Conservation (phyloP, 2,888 invertebrate genomes). For the Dolomedes plantarius region DNA sequence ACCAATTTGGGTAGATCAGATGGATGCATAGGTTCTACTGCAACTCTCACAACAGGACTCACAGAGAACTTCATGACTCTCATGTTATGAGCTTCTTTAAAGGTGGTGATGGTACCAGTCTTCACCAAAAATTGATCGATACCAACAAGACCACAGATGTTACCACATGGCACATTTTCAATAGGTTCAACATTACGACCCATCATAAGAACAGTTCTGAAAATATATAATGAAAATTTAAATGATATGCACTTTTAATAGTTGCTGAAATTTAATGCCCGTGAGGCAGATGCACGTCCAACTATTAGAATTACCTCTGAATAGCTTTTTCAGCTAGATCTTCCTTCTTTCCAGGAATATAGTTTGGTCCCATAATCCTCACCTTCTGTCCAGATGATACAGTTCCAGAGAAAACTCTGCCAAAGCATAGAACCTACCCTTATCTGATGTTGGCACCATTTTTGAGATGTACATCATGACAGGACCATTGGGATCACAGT, state of each 20-base stretch:
- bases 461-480: slow-evolving; percentile 99
- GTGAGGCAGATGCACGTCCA: too few relatives aligned
- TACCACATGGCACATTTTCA: slow-evolving; percentile 99
- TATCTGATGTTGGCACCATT: slow-evolving; percentile 99
- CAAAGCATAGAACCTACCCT: slow-evolving; percentile 99
- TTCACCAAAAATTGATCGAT: slow-evolving; percentile 99
- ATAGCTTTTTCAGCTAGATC: slow-evolving; percentile 99
- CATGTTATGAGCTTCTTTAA: slow-evolving; percentile 99
- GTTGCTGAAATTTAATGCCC: too few relatives aligned
- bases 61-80: slow-evolving; percentile 99
- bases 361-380: slow-evolving; percentile 99
- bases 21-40: slow-evolving; percentile 99
- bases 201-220: slow-evolving; percentile 99
- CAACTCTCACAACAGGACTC: slow-evolving; percentile 98
- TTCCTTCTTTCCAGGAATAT: slow-evolving; percentile 97
- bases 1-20: slow-evolving; percentile 99
- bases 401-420: slow-evolving; percentile 99
- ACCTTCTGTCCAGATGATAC: slow-evolving; percentile 93
- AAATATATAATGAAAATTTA: slow-evolving; percentile 47
- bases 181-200: slow-evolving; percentile 99
- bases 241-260: too few relatives aligned
- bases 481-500: slow-evolving; percentile 96
- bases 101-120: slow-evolving; percentile 99
- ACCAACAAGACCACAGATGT: slow-evolving; percentile 99
- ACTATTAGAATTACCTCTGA: slow-evolving; percentile 87